These are phyloP conservation scores for Brachylomia viminalis DNA, from an alignment of 2,888 invertebrate genomes.

Conservation along the genomic window DNA sequence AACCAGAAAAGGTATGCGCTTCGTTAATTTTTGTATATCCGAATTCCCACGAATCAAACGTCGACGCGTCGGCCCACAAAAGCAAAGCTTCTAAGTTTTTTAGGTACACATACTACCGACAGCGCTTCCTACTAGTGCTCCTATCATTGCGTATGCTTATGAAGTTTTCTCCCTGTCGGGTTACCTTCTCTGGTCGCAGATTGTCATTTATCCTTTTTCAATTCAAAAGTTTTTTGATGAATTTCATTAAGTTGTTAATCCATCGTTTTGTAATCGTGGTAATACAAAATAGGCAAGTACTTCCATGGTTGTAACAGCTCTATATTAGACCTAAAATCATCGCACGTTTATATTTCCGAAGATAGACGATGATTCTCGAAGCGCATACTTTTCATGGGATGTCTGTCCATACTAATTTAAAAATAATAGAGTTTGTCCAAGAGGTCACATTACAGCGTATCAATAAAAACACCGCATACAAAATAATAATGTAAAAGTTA, in stretches of 20 bases:
- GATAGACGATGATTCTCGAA: neutral
- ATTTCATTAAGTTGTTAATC: neutral
- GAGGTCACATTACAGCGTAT: neutral
- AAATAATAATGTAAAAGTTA: constrained; percentile 10
- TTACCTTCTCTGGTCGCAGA: neutral
- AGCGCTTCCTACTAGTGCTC: neutral
- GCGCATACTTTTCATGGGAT: neutral
- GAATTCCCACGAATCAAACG: neutral
- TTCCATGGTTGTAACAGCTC: neutral
- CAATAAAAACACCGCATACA: neutral
- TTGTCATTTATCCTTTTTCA: neutral
- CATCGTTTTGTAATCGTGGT: neutral
- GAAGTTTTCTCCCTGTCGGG: neutral
- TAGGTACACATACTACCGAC: neutral
- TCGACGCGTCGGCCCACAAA: neutral
- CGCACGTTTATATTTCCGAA: neutral
- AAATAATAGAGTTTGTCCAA: neutral
- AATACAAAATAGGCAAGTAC: neutral
- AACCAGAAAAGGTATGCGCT: neutral
- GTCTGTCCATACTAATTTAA: neutral
- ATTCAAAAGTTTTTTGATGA: neutral
- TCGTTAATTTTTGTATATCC: neutral
- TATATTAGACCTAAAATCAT: too few relatives aligned
- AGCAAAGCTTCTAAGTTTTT: neutral
- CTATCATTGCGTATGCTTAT: too few relatives aligned